Evolutionary conservation across 2,888 invertebrate genomes (phyloP), one percentile per base, ranked within the genome.

Genomic region (Carterocephalus palaemon): DNA sequence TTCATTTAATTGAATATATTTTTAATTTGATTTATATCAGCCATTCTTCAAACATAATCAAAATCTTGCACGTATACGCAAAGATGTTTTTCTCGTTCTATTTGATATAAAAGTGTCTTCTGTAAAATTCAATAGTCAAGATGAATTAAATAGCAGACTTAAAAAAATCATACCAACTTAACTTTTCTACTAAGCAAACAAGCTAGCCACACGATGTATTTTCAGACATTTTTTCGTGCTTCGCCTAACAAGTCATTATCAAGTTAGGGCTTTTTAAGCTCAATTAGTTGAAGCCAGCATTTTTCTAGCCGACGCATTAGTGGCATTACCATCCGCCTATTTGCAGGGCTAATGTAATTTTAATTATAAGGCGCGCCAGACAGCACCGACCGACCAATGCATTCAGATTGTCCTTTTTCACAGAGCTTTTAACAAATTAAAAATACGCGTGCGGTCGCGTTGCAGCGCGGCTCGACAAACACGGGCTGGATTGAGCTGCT

Each of bases 301-400:
- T 79, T 84, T 79, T 79, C 69, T 71, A 70, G 67, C 62, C 70
- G 72, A 71, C 67, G 70, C 76, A 83, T 81, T 80, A 80, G 68
- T 60, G 55, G 67, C 76, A 76, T 79, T 80, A 77, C 53, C 57
- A 64, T 62, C 68, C 53, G 66, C 65, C 64, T 74, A 70, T 75
- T 72, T 71, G 75, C 69, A 61, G 62, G 67, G 69, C 76, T 85
- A 85, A 85, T 85, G 85, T 82, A 85, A 86, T 85, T 85, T 85
- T 86, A 86, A 84, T 84, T 85, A 79, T 84, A 76, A 79, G 84
- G 84, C 67, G 84, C 71, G 82, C 70, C 77, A 70, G 79, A 75
- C 71, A 80, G 78, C 79, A 56, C 47, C n/a, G n/a, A n/a, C n/a
- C n/a, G n/a, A n/a, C n/a, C 67, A 48, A 53, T 74, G 80, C 79